These are phyloP conservation scores for Ptilorrhoa leucosticta DNA, from an alignment of 2,113 vertebrate genomes.

Conservation along the genomic window DNA sequence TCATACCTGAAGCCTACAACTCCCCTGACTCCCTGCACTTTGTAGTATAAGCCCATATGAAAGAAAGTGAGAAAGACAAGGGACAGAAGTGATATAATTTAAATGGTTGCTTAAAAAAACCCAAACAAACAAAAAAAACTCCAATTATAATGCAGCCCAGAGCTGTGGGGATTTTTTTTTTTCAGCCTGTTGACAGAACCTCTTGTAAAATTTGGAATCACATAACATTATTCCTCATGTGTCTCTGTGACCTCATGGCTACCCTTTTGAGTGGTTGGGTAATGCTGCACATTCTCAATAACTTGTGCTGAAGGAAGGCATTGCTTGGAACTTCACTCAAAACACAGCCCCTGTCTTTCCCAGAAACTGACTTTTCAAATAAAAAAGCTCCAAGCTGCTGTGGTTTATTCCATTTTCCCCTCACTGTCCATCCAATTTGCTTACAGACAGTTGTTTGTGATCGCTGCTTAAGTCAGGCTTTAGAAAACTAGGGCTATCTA, in stretches of 20 bases:
- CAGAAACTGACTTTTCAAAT: neutral
- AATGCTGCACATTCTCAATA: neutral
- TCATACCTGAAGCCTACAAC: neutral
- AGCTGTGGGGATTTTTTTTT: neutral
- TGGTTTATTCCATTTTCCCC: neutral
- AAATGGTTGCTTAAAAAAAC: neutral
- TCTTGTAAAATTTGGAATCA: neutral
- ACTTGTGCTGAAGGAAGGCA: neutral
- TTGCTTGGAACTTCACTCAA: neutral
- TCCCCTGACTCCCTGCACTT: neutral
- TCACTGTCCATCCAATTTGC: neutral
- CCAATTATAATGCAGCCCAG: neutral
- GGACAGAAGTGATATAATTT: neutral
- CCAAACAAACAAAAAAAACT: accelerated
- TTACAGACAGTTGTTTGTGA: neutral
- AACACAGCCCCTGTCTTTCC: neutral
- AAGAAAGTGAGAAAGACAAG: neutral
- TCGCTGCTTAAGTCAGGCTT: neutral
- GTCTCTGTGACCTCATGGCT: neutral
- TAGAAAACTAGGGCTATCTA: neutral
- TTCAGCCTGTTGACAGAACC: neutral
- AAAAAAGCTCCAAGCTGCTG: neutral
- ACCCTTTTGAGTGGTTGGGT: neutral
- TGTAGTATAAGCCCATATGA: neutral
- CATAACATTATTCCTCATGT: neutral